Evolutionary conservation across 2,113 vertebrate genomes (phyloP).

Genomic region (Seriola dumerili): DNA sequence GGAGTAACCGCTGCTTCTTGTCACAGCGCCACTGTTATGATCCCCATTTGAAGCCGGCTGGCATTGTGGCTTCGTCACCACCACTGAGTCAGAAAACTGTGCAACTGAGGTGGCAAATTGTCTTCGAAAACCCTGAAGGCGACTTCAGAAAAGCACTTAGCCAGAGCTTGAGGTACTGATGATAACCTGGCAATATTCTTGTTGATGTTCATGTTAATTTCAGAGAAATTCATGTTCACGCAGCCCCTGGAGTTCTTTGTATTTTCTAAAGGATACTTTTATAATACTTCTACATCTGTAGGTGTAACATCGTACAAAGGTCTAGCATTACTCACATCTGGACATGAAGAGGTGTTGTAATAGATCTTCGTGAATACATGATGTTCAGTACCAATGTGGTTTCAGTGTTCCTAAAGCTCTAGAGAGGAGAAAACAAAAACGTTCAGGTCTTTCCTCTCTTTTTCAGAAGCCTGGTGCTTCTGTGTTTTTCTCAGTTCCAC

Average conservation of each 20-base stretch:
- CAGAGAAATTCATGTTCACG: background rate
- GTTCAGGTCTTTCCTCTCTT: background rate
- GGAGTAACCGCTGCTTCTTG: conserved; percentile 1
- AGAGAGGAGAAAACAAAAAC: background rate
- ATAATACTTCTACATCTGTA: background rate
- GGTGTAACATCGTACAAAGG: background rate
- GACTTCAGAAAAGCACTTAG: conserved; percentile 10
- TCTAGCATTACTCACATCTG: background rate
- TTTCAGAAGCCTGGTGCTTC: background rate
- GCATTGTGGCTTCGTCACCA: conserved; percentile 20
- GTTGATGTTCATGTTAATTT: conserved; percentile 37
- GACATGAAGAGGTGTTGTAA: conserved; percentile 3
- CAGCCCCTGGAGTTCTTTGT: background rate
- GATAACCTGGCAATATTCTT: conserved; percentile 28
- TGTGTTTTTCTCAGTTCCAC: conserved; percentile 1
- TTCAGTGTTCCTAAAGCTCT: background rate
- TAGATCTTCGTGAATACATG: background rate
- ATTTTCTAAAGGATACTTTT: conserved; percentile 16
- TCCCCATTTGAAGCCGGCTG: background rate
- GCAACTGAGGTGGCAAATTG: conserved; percentile 32
- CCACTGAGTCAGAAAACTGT: conserved; percentile 35
- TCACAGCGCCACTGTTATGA: background rate
- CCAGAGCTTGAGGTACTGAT: background rate
- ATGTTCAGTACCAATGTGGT: background rate
- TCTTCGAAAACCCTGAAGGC: conserved; percentile 28